Evolutionary conservation across 1,140 invertebrate genomes (phyloP).

Genomic region (Bombus sibiricus): DNA sequence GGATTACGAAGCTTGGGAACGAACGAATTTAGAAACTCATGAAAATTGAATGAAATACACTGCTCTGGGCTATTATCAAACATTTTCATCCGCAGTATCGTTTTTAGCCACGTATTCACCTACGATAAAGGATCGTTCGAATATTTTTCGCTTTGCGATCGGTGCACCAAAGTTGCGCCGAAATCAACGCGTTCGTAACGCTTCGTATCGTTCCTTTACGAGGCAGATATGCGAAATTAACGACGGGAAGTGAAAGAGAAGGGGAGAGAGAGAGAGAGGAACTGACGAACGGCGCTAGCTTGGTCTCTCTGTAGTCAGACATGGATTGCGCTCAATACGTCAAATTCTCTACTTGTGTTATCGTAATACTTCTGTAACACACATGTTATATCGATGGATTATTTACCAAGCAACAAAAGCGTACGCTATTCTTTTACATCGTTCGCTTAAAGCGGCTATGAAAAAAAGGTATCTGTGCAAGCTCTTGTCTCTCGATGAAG

Average conservation of each 20-base stretch:
- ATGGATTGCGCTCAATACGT: neutral
- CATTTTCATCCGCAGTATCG: too few species aligned
- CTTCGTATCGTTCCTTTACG: neutral
- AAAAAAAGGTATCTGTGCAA: too few species aligned
- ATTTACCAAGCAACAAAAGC: neutral
- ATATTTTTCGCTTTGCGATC: neutral
- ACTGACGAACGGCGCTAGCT: neutral
- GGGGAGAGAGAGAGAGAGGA: neutral
- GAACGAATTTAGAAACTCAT: neutral
- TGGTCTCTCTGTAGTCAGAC: neutral
- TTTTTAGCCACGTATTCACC: neutral
- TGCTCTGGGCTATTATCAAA: too few species aligned
- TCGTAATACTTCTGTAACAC: neutral
- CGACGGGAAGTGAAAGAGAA: neutral
- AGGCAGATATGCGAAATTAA: neutral
- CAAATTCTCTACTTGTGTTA: neutral
- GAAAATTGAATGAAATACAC: neutral
- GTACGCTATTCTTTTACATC: too few species aligned
- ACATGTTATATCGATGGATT: neutral
- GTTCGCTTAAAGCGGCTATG: too few species aligned
- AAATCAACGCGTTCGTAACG: neutral
- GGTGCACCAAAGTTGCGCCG: too few species aligned
- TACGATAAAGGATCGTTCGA: neutral
- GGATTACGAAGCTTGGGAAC: neutral
- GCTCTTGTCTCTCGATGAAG: too few species aligned